Conservation (phyloP, 2,888 invertebrate species). For the Carcina quercana region DNA sequence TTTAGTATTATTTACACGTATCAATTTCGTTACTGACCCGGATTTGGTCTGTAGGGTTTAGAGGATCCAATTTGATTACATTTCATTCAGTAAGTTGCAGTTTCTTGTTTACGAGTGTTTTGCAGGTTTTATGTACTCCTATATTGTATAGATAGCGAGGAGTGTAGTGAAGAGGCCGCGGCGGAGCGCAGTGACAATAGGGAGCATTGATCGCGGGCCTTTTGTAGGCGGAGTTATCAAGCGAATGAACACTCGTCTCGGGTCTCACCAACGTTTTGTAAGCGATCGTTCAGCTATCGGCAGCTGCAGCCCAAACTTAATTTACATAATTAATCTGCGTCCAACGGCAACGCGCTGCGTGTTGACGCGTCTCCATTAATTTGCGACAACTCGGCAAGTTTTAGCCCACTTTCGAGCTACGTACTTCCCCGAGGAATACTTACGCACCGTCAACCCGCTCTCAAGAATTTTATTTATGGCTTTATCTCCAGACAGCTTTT, state of each 20-base stretch:
- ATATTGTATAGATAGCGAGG: too few species aligned
- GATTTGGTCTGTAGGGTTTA: too few species aligned
- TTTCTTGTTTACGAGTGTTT: too few species aligned
- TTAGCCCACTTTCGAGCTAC: conserved; percentile 17
- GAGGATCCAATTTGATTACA: too few species aligned
- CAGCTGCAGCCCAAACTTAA: conserved; percentile 42
- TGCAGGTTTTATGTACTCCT: too few species aligned
- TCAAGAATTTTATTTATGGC: conserved; percentile 9
- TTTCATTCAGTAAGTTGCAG: too few species aligned
- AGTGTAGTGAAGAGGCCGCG: too few species aligned
- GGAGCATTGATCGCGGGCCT: conserved; percentile 35
- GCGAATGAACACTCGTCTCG: conserved; percentile 23
- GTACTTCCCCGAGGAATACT: conserved; percentile 7
- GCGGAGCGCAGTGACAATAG: conserved; percentile 34
- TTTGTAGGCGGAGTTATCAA: conserved; percentile 33
- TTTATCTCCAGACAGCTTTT: conserved; percentile 1
- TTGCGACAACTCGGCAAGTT: conserved; percentile 27
- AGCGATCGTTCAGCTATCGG: conserved; percentile 40
- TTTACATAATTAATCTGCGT: conserved; percentile 54
- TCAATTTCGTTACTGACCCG: too few species aligned
- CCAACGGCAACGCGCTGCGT: background rate
- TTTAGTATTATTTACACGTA: too few species aligned
- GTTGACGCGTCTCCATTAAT: conserved; percentile 28
- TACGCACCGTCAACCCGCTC: conserved; percentile 16
- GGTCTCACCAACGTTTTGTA: conserved; percentile 32